Base-by-base conservation (phyloP, 2,888 invertebrate genomes). In the Synergus gifuensis region DNA sequence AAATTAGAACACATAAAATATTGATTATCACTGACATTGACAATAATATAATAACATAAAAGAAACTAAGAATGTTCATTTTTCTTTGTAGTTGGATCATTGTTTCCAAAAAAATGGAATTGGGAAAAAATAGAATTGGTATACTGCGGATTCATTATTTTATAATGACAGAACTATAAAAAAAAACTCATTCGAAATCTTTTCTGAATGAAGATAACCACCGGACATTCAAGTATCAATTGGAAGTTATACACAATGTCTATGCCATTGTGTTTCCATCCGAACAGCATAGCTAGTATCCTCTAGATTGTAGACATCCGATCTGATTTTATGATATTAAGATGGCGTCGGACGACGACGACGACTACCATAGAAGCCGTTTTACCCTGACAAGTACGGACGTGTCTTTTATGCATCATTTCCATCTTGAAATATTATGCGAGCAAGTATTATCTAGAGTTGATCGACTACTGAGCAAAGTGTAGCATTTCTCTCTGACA, bases 251-350 rank as follows among this genome's bases (percentile, higher is more conserved):
- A 36, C 49, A 69, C 49, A 69, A 28, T 46, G 46, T 73, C 49
- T 16, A 18, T 73, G 8, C 28, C 28, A 9, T 28, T 46, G 16
- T 46, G 46, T 46, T 28, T 8, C 28, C 28, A 22, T 16, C 46
- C 18, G 54, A 54, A 4, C 54, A 7, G 4, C 54, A 49, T 4
- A 12, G 46, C 83, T 86, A 85, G 87, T 88, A 86, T 86, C 83
- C 87, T 80, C 81, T 84, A 83, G 85, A 84, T 84, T 86, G 85
- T 85, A 86, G 86, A 87, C 86, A 87, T 88, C 86, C 83, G 88
- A 88, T 87, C 83, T 84, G 86, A 88, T 88, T 84, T 84, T 83
- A 81, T 81, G 87, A 86, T 88, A 88, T 86, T 86, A 83, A 86
- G 86, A 88, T 87, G 87, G 84, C 86, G 87, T 87, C 86, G 79